Conservation (phyloP, 2,888 invertebrate species). For the Bruchidius siliquastri region DNA sequence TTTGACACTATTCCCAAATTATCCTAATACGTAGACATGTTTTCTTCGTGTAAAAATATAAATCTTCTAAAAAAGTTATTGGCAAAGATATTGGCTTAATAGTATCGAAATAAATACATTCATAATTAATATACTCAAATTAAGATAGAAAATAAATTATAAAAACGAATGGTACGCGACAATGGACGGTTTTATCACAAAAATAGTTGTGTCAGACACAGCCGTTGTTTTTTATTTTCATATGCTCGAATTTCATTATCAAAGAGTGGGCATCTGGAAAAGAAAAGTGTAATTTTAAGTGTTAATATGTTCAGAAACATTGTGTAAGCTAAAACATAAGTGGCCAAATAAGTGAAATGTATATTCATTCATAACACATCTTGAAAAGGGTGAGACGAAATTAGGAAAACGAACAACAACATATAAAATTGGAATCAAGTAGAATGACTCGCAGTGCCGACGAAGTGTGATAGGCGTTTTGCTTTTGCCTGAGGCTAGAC, state of each 20-base stretch:
- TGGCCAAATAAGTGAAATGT: no score
- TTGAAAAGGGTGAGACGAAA: no score
- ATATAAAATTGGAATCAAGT: no score
- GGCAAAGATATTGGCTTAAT: neutral
- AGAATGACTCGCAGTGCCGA: no score
- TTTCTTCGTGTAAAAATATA: neutral
- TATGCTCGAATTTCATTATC: slow-evolving; percentile 77
- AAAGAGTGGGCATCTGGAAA: slow-evolving; percentile 63
- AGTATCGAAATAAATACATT: neutral
- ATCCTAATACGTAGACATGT: neutral
- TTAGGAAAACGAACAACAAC: no score
- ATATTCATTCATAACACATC: no score
- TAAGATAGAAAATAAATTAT: neutral
- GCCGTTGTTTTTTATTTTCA: slow-evolving; percentile 53
- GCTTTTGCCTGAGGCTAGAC: no score
- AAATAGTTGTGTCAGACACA: slow-evolving; percentile 17
- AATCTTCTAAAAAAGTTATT: neutral
- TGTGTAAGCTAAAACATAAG: no score
- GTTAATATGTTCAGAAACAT: neutral
- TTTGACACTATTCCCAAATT: no score
- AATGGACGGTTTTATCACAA: slow-evolving; percentile 14
- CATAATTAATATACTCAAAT: neutral
- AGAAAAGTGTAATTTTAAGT: slow-evolving; percentile 1
- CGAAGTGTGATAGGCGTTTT: no score
- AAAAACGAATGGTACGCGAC: neutral